phyloP scores from a whole-genome alignment of 2,113 vertebrate genomes.

The Corydoras maculifer region DNA sequence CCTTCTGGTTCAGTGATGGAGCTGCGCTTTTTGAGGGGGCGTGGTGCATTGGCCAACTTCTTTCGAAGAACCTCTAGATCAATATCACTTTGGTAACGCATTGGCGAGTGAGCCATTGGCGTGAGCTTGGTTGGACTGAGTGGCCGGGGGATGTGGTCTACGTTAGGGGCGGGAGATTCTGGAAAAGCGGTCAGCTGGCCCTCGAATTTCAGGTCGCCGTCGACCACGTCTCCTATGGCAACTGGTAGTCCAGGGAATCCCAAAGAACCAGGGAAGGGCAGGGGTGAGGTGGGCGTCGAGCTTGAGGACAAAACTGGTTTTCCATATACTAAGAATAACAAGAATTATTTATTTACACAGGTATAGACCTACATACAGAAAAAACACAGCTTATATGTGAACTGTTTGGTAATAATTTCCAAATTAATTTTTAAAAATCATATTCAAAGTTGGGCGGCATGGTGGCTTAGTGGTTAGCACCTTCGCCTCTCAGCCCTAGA shows the following conservation, averaged over 20 bases:
- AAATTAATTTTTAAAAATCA: too few relatives aligned
- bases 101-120: conserved; percentile 88
- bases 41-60: conserved; percentile 86
- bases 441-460: too few relatives aligned
- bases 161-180: conserved; percentile 19
- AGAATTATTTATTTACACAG: background rate
- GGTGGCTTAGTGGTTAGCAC: too few relatives aligned
- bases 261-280: conserved; percentile 63
- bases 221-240: conserved; percentile 17
- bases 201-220: conserved; percentile 29
- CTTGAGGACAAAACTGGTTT: conserved; percentile 73
- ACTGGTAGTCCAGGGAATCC: conserved; percentile 28
- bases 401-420: too few relatives aligned
- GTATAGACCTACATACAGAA: too few relatives aligned
- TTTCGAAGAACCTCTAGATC: conserved; percentile 88
- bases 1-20: conserved; percentile 63
- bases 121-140: conserved; percentile 96
- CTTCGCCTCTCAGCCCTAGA: too few relatives aligned
- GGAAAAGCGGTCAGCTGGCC: conserved; percentile 3
- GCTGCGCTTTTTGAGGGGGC: conserved; percentile 34
- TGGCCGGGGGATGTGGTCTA: conserved; percentile 90
- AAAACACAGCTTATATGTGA: too few relatives aligned
- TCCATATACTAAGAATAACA: conserved; percentile 71
- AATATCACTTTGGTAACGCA: conserved; percentile 89
- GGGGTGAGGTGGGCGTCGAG: conserved; percentile 65